phyloP scores from a whole-genome alignment of 2,797 vertebrate species.

The Kryptolebias ocellatus region DNA sequence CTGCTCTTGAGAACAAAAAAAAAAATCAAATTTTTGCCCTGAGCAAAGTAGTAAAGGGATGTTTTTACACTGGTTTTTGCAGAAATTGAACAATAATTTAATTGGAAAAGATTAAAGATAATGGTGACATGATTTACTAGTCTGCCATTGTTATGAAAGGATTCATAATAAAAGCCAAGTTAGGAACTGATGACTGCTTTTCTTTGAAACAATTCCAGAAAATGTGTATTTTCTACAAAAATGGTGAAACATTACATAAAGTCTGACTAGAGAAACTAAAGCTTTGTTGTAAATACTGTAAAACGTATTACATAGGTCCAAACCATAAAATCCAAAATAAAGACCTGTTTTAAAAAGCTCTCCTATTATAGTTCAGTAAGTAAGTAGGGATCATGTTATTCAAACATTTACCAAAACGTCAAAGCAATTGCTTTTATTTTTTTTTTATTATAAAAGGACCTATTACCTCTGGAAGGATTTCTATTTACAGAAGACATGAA shows the following conservation, averaged over 20 bases:
- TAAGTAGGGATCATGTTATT: no score
- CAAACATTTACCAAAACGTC: no score
- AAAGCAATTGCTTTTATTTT: neutral
- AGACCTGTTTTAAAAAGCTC: no score
- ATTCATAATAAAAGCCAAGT: neutral
- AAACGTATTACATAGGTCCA: no score
- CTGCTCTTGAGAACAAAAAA: neutral
- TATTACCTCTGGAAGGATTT: neutral
- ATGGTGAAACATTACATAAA: no score
- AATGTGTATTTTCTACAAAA: no score
- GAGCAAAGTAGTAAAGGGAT: neutral
- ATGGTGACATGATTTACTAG: neutral
- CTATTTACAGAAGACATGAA: neutral
- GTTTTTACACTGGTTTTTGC: neutral
- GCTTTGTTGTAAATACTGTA: no score
- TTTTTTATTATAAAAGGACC: neutral
- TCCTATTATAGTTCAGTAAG: no score
- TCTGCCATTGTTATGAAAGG: neutral
- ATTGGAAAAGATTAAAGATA: neutral
- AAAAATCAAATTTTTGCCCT: neutral
- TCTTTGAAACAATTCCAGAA: no score
- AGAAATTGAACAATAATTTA: neutral
- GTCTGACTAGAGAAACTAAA: no score
- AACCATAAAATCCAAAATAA: no score
- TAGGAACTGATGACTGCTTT: neutral